Base-by-base conservation (phyloP, 2,888 invertebrate species). In the Ormyrus labotus region DNA sequence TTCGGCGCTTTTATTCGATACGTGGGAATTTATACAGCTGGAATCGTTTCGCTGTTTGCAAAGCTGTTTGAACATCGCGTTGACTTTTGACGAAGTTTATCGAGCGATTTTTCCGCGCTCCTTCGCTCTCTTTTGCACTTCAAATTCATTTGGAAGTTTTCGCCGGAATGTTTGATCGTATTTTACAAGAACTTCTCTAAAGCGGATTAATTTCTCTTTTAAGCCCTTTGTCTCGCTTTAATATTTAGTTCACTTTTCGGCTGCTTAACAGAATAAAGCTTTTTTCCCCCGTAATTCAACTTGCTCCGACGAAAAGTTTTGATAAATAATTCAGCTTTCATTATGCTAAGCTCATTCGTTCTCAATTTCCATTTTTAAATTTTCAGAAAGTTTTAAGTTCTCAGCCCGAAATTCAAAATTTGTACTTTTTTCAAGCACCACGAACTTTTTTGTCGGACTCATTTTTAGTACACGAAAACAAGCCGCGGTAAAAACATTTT, bases 31-130 rank as follows among this genome's bases (percentile, higher is more conserved):
- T 19, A 8, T 8, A 45, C 6, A 55, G n/a, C 45, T 7, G 13
- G 1, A 3, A 13, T 11, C 9, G 45, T 11, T 61, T 53, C 47
- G 63, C 11, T 55, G 34, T 55, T 47, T 65, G 45, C 9, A 34
- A 13, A 72, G 47, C 63, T 72, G 10, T 72, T 61, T 53, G 51
- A 61, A 34, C 61, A 10, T 58, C 58, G 61, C 60, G 7, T 51
- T 19, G 11, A 34, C 57, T 47, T 70, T 58, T 58, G 10, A 57
- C 68, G 8, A 70, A 70, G 70, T 48, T 70, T 58, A 57, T 70
- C 48, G 13, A 19, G 58, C 48, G n/a, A 11, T 45, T 19, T 70
- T 58, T 50, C 19, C 50, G 45, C 6, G 0, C 47, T 5, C 2
- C 1, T 48, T 8, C 34, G 34, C 34, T 48, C 48, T 70, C 48